Percentiles rank a stretch among this genome's conserved stretches.
Evolutionary conservation across 2,113 vertebrate species (phyloP).

Genomic region (Triplophysa tibetana): DNA sequence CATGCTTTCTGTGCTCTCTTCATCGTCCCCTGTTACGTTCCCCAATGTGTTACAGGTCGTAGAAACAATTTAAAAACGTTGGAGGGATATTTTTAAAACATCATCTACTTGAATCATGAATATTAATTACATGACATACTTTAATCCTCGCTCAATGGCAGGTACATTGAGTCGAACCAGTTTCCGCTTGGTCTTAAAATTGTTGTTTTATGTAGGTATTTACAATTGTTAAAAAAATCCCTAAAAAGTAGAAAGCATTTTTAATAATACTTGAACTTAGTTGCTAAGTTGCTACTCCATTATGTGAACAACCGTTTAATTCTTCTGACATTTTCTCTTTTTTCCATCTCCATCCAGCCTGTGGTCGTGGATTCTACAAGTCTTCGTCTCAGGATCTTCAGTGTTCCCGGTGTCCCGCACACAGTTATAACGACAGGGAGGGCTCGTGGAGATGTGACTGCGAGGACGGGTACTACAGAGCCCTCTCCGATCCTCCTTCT

Average conservation of each 20-base stretch:
- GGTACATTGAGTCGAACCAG: too few relatives aligned
- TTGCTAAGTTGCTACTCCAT: neutral
- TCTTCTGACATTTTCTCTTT: conserved; percentile 8
- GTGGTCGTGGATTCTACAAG: conserved; percentile 96
- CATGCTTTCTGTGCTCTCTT: conserved; percentile 53
- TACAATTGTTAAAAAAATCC: too few relatives aligned
- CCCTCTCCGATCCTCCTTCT: conserved; percentile 87
- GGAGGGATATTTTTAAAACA: too few relatives aligned
- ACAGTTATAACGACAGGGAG: conserved; percentile 94
- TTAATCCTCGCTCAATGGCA: too few relatives aligned
- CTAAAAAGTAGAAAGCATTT: too few relatives aligned
- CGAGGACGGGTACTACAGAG: conserved; percentile 94
- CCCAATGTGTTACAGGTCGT: neutral
- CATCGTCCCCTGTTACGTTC: conserved; percentile 53
- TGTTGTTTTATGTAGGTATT: too few relatives aligned
- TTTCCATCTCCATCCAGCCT: conserved; percentile 73
- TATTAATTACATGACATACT: too few relatives aligned
- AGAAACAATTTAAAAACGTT: too few relatives aligned
- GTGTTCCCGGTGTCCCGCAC: conserved; percentile 92
- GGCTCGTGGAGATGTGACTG: conserved; percentile 95
- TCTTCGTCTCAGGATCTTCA: conserved; percentile 98
- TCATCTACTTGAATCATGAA: too few relatives aligned
- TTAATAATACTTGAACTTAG: too few relatives aligned
- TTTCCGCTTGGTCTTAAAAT: too few relatives aligned
- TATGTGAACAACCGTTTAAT: conserved; percentile 49